Evolutionary conservation across 2,888 invertebrate genomes (phyloP).

Genomic region (Andrena dorsata): DNA sequence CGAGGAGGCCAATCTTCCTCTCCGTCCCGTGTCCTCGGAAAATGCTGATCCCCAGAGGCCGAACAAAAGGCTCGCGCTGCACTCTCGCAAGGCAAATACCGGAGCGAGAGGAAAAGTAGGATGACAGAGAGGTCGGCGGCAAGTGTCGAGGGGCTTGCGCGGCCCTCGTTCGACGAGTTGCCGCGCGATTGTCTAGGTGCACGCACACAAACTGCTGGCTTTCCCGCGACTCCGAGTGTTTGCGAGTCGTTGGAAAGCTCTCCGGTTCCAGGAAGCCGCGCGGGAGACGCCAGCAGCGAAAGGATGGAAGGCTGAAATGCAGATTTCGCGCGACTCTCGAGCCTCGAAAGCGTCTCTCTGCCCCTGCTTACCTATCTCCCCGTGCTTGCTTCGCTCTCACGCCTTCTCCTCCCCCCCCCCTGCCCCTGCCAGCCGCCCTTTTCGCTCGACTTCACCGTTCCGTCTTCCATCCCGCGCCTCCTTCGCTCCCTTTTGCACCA

Average conservation of each 20-base stretch:
- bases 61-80: constrained; percentile 74
- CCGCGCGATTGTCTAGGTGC: too few relatives aligned
- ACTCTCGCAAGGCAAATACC: constrained; percentile 79
- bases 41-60: constrained; percentile 74
- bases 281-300: constrained; percentile 73
- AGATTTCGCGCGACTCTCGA: constrained; percentile 84
- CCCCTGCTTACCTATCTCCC: constrained; percentile 69
- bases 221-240: constrained; percentile 80
- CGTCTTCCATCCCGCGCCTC: constrained; percentile 29
- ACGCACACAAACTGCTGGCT: constrained; percentile 57
- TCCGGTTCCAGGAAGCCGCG: constrained; percentile 75
- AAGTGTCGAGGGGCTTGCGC: constrained; percentile 35
- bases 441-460: constrained; percentile 43
- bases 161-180: constrained; percentile 2
- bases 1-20: constrained; percentile 15
- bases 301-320: constrained; percentile 85
- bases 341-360: constrained; percentile 75
- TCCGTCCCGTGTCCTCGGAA: constrained; percentile 59
- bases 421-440: constrained; percentile 40
- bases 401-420: constrained; percentile 84
- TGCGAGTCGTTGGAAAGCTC: constrained; percentile 84
- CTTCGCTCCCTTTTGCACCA: constrained; percentile 22
- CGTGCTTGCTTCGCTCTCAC: constrained; percentile 83
- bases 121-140: constrained; percentile 64
- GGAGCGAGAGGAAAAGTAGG: constrained; percentile 78